phyloP scores from a whole-genome alignment of 2,888 invertebrate species.

The Lamproptera curius region DNA sequence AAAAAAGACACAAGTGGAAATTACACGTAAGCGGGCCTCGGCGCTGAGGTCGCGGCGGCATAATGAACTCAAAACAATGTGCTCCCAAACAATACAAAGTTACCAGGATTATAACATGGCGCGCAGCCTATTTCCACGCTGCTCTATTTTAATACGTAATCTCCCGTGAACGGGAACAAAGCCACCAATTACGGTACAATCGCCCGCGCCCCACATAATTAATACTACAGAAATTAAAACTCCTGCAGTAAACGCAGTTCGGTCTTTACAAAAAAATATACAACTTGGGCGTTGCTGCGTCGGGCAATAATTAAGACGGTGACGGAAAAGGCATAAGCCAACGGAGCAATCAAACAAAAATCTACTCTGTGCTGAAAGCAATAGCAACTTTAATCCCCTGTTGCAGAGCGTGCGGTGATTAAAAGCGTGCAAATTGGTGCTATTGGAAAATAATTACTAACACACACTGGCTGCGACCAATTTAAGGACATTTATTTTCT shows the following conservation, averaged over 20 bases:
- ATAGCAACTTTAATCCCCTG: constrained; percentile 32
- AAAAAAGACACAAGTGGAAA: constrained; percentile 3
- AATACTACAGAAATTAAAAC: constrained; percentile 68
- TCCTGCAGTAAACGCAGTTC: constrained; percentile 54
- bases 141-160: constrained; percentile 48
- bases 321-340: constrained; percentile 40
- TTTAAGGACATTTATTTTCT: no score
- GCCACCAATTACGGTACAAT: constrained; percentile 63
- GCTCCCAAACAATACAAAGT: constrained; percentile 20
- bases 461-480: no score
- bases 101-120: constrained; percentile 17
- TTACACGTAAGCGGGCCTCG: constrained; percentile 13
- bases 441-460: constrained; percentile 35
- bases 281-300: constrained; percentile 64
- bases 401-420: constrained; percentile 22
- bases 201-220: constrained; percentile 61
- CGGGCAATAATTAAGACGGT: constrained; percentile 70
- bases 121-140: constrained; percentile 17
- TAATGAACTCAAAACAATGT: constrained; percentile 20
- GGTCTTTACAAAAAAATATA: constrained; percentile 57
- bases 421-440: constrained; percentile 45
- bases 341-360: constrained; percentile 27
- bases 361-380: constrained; percentile 29
- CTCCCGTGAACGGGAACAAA: constrained; percentile 50
- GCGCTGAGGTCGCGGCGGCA: constrained; percentile 11